These are phyloP conservation scores for Drosophila recens DNA, from an alignment of 2,888 invertebrate genomes.

Conservation along the genomic window DNA sequence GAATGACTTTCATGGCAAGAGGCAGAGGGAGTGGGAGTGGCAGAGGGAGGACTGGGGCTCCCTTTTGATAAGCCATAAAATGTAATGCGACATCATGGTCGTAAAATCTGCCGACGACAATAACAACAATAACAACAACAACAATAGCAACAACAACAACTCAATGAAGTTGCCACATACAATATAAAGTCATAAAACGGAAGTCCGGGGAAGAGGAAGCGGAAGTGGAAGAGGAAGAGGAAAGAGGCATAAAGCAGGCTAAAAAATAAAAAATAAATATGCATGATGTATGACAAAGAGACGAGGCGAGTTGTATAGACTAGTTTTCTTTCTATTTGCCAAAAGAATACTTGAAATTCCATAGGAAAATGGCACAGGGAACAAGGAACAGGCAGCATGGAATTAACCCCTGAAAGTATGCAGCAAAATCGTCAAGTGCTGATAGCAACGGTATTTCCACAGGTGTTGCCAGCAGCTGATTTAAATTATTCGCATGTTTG, in stretches of 20 bases:
- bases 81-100: conserved; percentile 66
- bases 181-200: conserved; percentile 63
- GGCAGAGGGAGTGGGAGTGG: not conserved
- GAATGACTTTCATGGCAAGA: conserved; percentile 22
- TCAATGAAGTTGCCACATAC: conserved; percentile 67
- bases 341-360: conserved; percentile 61
- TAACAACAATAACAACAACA: conserved; percentile 3
- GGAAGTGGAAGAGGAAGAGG: not conserved
- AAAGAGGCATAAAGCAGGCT: conserved; percentile 54
- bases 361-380: conserved; percentile 38
- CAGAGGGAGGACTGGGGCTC: not conserved
- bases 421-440: conserved; percentile 24
- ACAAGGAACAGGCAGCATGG: not conserved
- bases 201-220: conserved; percentile 15
- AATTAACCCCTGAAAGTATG: not conserved
- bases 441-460: conserved; percentile 61
- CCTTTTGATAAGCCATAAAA: conserved; percentile 75
- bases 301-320: conserved; percentile 14
- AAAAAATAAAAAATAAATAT: conserved; percentile 45
- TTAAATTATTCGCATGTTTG: conserved; percentile 76
- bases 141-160: conserved; percentile 52
- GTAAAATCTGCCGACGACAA: conserved; percentile 69
- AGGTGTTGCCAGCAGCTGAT: conserved; percentile 71
- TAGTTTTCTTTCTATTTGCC: conserved; percentile 10
- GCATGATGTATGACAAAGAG: conserved; percentile 57